Evolutionary conservation across 2,797 vertebrate genomes (phyloP), one percentile per base, ranked within the genome.

Genomic region (Hydrocynus forskahlii): DNA sequence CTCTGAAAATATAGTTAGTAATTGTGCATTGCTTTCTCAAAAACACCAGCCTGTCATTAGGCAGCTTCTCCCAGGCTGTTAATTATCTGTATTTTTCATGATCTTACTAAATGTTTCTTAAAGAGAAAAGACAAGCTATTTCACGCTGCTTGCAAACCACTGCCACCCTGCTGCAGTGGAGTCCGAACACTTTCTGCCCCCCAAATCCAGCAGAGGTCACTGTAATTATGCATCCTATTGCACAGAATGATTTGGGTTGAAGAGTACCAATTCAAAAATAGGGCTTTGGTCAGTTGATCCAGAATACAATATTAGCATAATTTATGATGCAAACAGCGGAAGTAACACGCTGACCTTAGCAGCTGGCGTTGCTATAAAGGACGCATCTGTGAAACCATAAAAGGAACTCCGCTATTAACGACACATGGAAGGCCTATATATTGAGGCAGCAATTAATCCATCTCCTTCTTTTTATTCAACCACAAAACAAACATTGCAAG

Each of bases 131-230:
- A 35, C 19, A 45, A 48, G 54, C 63, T 23, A 35, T 21, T 79
- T 48, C 40, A 79, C 14, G 16, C 23, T 63, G n/a, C 45, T 29
- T 69, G 7, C 69, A 71, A 17, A 19, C 29, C 55, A 54, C 63
- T 38, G 40, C 16, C 45, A n/a, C 19, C 10, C 25, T 38, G n/a
- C 10, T 81, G 16, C 12, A 35, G 7, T 19, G 62, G 7, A 38
- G 63, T 19, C 16, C 2, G 7, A 55, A 52, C 63, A 72, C 43
- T 38, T 59, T n/a, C 29, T 66, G 63, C 63, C 63, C 63, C 72
- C 74, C 70, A 69, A 23, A 64, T 74, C 60, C 80, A 76, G 84
- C 78, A 86, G 82, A 80, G 72, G 83, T 76, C 83, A 83, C 69
- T 60, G 64, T 79, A 70, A 84, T 67, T 74, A 80, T 75, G 25